phyloP scores from a whole-genome alignment of 2,888 invertebrate genomes.

The Drosophila multiciliata region DNA sequence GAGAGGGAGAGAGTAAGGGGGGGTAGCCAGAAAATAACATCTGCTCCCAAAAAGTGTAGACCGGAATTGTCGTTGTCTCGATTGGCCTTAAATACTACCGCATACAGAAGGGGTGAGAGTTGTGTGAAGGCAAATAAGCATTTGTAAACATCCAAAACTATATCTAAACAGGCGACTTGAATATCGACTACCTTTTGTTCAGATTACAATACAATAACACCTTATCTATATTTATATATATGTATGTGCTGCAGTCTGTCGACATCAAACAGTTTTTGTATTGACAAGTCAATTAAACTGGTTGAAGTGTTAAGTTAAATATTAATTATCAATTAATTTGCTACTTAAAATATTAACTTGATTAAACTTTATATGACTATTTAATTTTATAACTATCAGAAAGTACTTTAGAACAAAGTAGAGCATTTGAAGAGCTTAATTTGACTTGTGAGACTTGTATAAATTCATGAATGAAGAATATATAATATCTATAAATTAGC shows the following conservation, averaged over 20 bases:
- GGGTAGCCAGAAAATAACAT: constrained; percentile 66
- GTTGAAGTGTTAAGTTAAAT: not conserved
- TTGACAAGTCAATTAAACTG: not conserved
- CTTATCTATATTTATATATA: not conserved
- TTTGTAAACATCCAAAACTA: not conserved
- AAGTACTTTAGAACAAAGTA: not conserved
- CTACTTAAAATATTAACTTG: not conserved
- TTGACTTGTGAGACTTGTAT: not conserved
- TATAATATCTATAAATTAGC: not conserved
- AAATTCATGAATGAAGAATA: not conserved
- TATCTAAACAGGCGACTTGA: not conserved
- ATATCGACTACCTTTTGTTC: not conserved
- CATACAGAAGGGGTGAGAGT: not conserved
- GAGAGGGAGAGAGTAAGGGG: not conserved
- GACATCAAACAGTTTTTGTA: not conserved
- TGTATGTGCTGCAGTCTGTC: not conserved
- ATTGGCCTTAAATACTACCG: constrained; percentile 7
- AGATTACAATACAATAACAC: too few relatives aligned
- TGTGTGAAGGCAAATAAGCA: not conserved
- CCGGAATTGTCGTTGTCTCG: constrained; percentile 58
- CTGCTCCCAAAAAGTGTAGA: constrained; percentile 70
- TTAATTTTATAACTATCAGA: too few relatives aligned
- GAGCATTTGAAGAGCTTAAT: not conserved
- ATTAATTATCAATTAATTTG: not conserved
- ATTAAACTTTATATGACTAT: not conserved